A percentile compares a stretch with the other conserved stretches of the same genome.
phyloP scores from a whole-genome alignment of 2,888 invertebrate species.

The Leptura quadrifasciata region DNA sequence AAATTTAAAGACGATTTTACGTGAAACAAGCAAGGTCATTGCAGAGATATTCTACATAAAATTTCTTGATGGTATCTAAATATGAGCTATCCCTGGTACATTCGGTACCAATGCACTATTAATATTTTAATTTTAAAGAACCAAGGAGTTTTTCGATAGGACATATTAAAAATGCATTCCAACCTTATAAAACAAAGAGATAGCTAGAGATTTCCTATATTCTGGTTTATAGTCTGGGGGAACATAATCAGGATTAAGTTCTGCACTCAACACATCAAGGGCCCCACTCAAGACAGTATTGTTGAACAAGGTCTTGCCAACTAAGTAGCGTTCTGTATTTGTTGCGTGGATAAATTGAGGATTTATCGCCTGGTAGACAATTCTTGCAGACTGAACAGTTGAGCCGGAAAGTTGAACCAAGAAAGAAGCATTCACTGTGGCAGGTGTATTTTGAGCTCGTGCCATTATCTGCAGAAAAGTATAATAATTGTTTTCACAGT shows the following conservation, averaged over 20 bases:
- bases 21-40: too few relatives aligned
- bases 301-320: constrained; percentile 70
- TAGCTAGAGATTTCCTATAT: constrained; percentile 82
- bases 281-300: background rate
- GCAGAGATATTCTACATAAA: too few relatives aligned
- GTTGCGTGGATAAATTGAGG: constrained; percentile 74
- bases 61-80: too few relatives aligned
- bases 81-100: too few relatives aligned
- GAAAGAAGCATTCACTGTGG: background rate
- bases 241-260: constrained; percentile 79
- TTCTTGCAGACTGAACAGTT: constrained; percentile 73
- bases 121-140: too few relatives aligned
- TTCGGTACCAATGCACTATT: too few relatives aligned
- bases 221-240: constrained; percentile 81
- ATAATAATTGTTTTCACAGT: too few relatives aligned
- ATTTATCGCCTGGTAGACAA: constrained; percentile 81
- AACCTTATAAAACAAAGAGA: constrained; percentile 60
- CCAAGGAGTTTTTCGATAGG: too few relatives aligned
- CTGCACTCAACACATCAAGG: constrained; percentile 67
- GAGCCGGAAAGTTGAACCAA: background rate
- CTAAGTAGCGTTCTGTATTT: constrained; percentile 73
- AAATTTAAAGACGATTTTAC: too few relatives aligned
- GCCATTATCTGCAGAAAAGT: too few relatives aligned
- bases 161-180: too few relatives aligned
- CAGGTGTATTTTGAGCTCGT: too few relatives aligned